phyloP scores from a whole-genome alignment of 1,140 invertebrate species.

The Globodera rostochiensis region DNA sequence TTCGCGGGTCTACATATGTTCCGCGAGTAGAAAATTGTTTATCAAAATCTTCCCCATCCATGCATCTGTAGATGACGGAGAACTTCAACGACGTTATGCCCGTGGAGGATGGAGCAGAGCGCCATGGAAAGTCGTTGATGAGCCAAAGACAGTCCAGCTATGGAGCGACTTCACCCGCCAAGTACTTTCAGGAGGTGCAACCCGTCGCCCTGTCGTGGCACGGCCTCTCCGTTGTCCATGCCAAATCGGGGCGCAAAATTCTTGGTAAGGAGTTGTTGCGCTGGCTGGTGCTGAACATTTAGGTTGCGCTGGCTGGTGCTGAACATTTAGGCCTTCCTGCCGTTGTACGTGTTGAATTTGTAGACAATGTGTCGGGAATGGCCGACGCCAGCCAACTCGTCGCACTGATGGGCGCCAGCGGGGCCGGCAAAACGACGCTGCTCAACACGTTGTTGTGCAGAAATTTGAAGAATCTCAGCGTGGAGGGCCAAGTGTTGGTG shows the following conservation, averaged over 20 bases:
- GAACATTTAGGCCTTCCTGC: neutral
- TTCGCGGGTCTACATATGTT: too few relatives aligned
- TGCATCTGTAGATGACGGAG: too few relatives aligned
- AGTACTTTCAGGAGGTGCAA: neutral
- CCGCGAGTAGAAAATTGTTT: too few relatives aligned
- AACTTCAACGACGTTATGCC: too few relatives aligned
- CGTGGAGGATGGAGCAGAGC: neutral
- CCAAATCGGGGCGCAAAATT: slow-evolving; percentile 37
- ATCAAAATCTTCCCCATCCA: too few relatives aligned
- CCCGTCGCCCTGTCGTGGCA: slow-evolving; percentile 41
- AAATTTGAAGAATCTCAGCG: slow-evolving; percentile 60
- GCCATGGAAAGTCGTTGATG: too few relatives aligned
- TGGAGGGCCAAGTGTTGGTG: slow-evolving; percentile 58
- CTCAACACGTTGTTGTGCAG: slow-evolving; percentile 58
- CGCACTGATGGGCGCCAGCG: slow-evolving; percentile 65
- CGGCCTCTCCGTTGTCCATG: slow-evolving; percentile 38
- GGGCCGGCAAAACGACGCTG: slow-evolving; percentile 65
- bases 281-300: neutral
- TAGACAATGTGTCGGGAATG: slow-evolving; percentile 47
- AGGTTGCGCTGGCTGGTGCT: neutral
- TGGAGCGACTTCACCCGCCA: neutral
- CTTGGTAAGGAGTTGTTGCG: slow-evolving; percentile 25
- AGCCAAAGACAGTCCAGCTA: neutral
- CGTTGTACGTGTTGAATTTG: neutral
- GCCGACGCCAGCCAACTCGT: slow-evolving; percentile 60